Percentiles rank a stretch among this genome's conserved stretches.
phyloP scores from a whole-genome alignment of 2,888 invertebrate genomes.

The Hecatera dysodea region DNA sequence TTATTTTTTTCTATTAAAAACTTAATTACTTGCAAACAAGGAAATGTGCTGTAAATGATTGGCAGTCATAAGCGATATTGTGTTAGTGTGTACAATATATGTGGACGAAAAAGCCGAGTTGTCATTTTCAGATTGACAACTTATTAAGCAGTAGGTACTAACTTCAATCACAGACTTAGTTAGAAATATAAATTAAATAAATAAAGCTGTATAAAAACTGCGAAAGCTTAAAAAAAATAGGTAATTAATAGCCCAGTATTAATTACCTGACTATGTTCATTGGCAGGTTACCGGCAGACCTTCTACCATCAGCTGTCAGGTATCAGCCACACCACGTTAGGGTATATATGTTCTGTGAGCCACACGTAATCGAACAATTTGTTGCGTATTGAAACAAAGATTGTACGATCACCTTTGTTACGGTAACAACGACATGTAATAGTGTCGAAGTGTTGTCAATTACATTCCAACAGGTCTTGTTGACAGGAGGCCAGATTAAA shows the following conservation, averaged over 20 bases:
- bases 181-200: background rate
- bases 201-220: no score
- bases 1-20: background rate
- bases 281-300: conserved; percentile 40
- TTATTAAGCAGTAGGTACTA: no score
- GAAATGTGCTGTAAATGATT: background rate
- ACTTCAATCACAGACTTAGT: background rate
- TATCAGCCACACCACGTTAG: no score
- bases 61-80: background rate
- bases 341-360: no score
- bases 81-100: background rate
- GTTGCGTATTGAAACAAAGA: conserved; percentile 40
- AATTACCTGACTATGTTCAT: conserved; percentile 17
- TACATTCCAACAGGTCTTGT: conserved; percentile 11
- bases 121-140: background rate
- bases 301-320: conserved; percentile 37
- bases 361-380: conserved; percentile 29
- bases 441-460: conserved; percentile 16
- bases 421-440: conserved; percentile 32
- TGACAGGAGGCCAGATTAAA: background rate
- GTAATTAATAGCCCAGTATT: conserved; percentile 25
- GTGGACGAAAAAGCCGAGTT: no score
- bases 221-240: no score
- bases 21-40: background rate
- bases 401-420: conserved; percentile 20